Conservation (phyloP, 2,113 vertebrate genomes). For the Periophthalmus modestus region DNA sequence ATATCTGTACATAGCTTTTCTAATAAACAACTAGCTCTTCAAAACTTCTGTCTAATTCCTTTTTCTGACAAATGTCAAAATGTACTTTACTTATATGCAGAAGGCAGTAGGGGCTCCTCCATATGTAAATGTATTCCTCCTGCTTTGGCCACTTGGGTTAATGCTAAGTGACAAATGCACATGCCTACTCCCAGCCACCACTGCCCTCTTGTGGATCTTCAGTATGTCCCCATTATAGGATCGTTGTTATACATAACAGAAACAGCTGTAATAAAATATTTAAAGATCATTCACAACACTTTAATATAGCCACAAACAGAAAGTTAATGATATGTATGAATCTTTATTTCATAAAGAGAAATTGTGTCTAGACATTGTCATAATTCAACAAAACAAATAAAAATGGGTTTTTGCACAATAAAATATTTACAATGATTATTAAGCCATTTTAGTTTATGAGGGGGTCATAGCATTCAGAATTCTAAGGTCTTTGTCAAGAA, state of each 20-base stretch:
- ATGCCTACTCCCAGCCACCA: neutral
- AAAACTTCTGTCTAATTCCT: neutral
- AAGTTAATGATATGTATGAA: constrained; percentile 84
- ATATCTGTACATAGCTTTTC: constrained; percentile 12
- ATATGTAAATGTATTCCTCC: too few species aligned
- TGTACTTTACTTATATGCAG: neutral
- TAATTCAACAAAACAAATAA: constrained; percentile 91
- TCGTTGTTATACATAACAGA: too few species aligned
- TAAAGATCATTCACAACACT: neutral
- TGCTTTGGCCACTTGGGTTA: too few species aligned
- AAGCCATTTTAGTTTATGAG: constrained; percentile 92
- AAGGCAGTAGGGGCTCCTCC: too few species aligned
- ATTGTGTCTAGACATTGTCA: constrained; percentile 99
- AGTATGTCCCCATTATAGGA: neutral
- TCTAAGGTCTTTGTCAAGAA: constrained; percentile 94
- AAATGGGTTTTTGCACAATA: constrained; percentile 94
- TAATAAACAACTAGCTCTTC: constrained; percentile 1
- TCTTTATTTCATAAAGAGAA: constrained; percentile 99
- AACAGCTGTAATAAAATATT: neutral
- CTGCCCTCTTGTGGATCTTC: neutral
- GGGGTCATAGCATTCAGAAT: constrained; percentile 88
- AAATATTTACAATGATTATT: constrained; percentile 98
- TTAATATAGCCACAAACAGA: too few species aligned
- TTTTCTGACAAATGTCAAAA: neutral
- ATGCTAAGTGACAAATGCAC: too few species aligned